These are phyloP conservation scores for Spilogale gracilis DNA, from an alignment of 2,113 vertebrate genomes.

Conservation along the genomic window DNA sequence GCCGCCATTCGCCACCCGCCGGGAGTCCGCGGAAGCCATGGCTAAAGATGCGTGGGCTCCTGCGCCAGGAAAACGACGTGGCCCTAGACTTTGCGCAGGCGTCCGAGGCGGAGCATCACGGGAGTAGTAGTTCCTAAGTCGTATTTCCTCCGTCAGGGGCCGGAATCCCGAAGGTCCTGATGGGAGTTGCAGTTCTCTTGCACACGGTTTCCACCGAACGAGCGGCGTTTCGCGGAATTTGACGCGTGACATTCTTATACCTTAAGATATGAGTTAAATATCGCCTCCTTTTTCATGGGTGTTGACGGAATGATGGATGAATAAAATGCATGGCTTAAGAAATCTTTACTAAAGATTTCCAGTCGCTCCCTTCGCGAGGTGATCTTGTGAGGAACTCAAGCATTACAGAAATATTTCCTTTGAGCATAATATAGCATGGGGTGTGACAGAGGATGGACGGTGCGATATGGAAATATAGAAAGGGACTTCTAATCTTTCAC, in stretches of 20 bases:
- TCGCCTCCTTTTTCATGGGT: neutral
- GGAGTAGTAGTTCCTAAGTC: conserved; percentile 64
- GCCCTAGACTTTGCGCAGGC: conserved; percentile 2
- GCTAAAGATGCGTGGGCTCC: neutral
- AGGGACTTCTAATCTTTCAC: neutral
- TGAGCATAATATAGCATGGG: neutral
- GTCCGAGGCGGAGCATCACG: conserved; percentile 56
- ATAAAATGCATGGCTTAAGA: neutral
- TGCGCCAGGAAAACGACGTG: conserved; percentile 34
- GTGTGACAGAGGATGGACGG: neutral
- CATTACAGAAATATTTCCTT: neutral
- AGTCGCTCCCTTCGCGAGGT: neutral
- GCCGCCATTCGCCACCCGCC: neutral
- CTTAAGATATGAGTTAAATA: neutral
- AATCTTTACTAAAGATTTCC: neutral
- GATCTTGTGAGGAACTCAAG: neutral
- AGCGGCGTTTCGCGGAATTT: neutral
- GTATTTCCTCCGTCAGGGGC: rapidly evolving
- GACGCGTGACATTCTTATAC: rapidly evolving
- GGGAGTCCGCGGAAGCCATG: conserved; percentile 68
- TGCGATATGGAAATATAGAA: neutral
- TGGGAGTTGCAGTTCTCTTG: conserved; percentile 71
- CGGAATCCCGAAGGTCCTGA: neutral
- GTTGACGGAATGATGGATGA: conserved; percentile 21
- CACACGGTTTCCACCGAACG: rapidly evolving